Evolutionary conservation across 1,140 invertebrate genomes (phyloP).

Genomic region (Diabrotica undecimpunctata): DNA sequence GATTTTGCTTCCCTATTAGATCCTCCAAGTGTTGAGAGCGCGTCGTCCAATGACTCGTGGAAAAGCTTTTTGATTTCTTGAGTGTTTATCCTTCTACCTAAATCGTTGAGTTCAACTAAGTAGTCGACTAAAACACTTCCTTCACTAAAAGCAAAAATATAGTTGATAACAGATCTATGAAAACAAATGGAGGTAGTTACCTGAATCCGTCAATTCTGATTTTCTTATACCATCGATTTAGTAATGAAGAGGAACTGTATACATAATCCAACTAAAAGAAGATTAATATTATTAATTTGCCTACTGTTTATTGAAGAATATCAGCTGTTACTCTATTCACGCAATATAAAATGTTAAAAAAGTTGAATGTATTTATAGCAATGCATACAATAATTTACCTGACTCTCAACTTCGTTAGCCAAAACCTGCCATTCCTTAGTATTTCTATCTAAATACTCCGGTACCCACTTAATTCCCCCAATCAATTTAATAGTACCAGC

Average conservation of each 20-base stretch:
- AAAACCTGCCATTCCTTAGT: constrained; percentile 80
- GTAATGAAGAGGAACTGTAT: constrained; percentile 67
- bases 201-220: constrained; percentile 83
- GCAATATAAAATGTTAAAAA: too few relatives aligned
- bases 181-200: constrained; percentile 42
- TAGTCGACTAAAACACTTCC: constrained; percentile 87
- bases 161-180: neutral
- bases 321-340: too few relatives aligned
- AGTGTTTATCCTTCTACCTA: constrained; percentile 74
- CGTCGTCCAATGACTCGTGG: constrained; percentile 68
- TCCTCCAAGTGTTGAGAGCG: constrained; percentile 48
- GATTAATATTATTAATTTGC: neutral
- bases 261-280: constrained; percentile 72
- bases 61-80: constrained; percentile 76
- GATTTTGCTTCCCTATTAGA: constrained; percentile 55
- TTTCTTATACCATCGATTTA: constrained; percentile 79
- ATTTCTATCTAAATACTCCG: constrained; percentile 79
- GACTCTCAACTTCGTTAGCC: constrained; percentile 72
- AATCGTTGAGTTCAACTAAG: constrained; percentile 74
- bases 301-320: too few relatives aligned
- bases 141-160: constrained; percentile 50
- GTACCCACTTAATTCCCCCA: constrained; percentile 76
- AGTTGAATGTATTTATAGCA: neutral
- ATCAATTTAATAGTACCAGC: constrained; percentile 80
- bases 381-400: constrained; percentile 55